Conservation (phyloP, 2,113 vertebrate species). For the Varanus komodoensis region DNA sequence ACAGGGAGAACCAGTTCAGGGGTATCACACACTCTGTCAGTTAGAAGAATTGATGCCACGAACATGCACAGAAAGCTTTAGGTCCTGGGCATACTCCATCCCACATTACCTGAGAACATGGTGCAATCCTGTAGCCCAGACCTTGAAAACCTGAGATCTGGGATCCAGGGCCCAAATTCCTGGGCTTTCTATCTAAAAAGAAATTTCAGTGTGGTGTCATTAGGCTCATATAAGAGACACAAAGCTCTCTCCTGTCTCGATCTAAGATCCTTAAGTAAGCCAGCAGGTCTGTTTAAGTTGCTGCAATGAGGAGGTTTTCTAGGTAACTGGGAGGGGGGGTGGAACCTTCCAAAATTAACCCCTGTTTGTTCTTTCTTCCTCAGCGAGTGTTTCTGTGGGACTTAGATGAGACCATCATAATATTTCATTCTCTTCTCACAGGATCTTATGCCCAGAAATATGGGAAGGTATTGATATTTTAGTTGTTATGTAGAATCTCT, state of each 20-base stretch:
- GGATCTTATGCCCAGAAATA: conserved; percentile 97
- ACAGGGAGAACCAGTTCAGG: neutral
- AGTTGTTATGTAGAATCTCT: neutral
- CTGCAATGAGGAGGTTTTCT: neutral
- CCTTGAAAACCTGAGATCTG: neutral
- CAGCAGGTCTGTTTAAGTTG: neutral
- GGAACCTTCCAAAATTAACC: conserved; percentile 21
- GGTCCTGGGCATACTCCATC: neutral
- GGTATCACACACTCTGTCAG: neutral
- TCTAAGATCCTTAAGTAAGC: neutral
- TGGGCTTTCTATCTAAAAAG: neutral
- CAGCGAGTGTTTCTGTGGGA: conserved; percentile 98
- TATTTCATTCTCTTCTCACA: conserved; percentile 98
- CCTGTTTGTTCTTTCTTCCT: conserved; percentile 55
- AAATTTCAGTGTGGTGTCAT: neutral
- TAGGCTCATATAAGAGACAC: neutral
- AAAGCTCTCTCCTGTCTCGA: neutral
- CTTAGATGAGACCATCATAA: conserved; percentile 98
- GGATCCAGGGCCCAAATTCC: neutral
- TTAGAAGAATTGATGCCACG: neutral
- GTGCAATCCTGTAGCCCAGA: neutral
- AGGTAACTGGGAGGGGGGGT: neutral
- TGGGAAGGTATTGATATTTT: conserved; percentile 87
- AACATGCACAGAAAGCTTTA: neutral
- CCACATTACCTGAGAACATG: neutral